Percentiles rank a stretch among this genome's conserved stretches.
Conservation (phyloP, 2,113 vertebrate species). For the Phoenicopterus ruber region DNA sequence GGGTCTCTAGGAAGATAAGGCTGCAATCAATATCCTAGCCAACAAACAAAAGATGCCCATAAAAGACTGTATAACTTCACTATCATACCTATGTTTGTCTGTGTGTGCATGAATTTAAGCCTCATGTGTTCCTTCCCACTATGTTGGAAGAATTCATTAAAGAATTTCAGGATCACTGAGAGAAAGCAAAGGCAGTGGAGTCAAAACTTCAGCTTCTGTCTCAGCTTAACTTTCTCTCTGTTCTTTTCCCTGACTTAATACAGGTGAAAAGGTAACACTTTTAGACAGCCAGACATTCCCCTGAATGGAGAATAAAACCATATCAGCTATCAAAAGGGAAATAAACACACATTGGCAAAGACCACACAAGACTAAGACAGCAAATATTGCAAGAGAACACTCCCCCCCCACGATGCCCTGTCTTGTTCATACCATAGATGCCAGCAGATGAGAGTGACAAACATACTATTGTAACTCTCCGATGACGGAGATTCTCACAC, state of each 20-base stretch:
- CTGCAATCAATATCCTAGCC: neutral
- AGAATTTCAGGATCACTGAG: neutral
- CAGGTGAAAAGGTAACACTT: neutral
- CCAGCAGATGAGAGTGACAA: neutral
- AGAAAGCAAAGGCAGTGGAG: neutral
- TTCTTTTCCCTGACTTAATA: neutral
- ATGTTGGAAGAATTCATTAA: neutral
- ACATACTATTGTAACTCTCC: neutral
- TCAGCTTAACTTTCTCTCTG: neutral
- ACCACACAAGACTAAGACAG: conserved; percentile 21
- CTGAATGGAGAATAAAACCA: neutral
- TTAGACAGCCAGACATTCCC: neutral
- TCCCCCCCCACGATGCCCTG: neutral
- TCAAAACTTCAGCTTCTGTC: neutral
- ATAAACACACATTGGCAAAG: neutral
- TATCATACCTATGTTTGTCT: neutral
- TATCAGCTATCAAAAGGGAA: neutral
- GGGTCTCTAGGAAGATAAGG: neutral
- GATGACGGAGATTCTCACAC: neutral
- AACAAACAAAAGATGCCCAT: neutral
- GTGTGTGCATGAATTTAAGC: neutral
- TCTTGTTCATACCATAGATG: neutral
- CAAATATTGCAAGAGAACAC: neutral
- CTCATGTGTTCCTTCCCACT: neutral
- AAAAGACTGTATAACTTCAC: neutral